Evolutionary conservation across 2,888 invertebrate species (phyloP).

Genomic region (Allacma fusca): DNA sequence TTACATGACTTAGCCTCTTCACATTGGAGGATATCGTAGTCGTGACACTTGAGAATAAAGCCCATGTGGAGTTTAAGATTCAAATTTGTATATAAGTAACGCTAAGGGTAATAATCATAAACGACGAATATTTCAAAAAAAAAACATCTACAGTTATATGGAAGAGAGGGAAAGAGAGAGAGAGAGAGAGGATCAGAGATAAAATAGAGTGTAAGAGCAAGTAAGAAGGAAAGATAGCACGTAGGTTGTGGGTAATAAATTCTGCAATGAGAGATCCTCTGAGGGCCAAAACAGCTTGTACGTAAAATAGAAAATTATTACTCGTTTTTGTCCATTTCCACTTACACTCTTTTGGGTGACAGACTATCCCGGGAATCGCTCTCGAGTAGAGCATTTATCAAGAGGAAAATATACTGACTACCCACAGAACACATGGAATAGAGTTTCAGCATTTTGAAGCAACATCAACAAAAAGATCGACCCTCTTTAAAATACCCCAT

Average conservation of each 20-base stretch:
- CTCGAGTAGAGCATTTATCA: slow-evolving; percentile 33
- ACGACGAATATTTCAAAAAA: no score
- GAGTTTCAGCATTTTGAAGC: no score
- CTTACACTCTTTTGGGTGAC: slow-evolving; percentile 31
- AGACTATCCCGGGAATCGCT: slow-evolving; percentile 35
- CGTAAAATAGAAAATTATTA: slow-evolving; percentile 37
- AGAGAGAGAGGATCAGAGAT: slow-evolving; percentile 21
- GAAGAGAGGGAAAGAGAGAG: slow-evolving; percentile 1
- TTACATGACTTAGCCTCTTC: no score
- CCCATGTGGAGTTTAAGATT: no score
- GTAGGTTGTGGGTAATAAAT: slow-evolving; percentile 38
- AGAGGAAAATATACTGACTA: neutral
- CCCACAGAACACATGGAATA: no score
- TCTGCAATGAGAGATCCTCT: slow-evolving; percentile 34
- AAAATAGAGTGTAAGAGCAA: neutral
- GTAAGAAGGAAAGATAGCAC: slow-evolving; percentile 28
- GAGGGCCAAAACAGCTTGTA: slow-evolving; percentile 4
- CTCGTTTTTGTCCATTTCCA: slow-evolving; percentile 20
- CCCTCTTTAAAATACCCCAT: no score
- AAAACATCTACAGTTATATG: no score
- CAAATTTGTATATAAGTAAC: no score
- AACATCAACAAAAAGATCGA: no score
- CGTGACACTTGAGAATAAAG: no score
- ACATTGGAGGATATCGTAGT: no score
- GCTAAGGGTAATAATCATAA: no score